Evolutionary conservation across 2,888 invertebrate genomes (phyloP).

Genomic region (Tromatobia lineatoria): DNA sequence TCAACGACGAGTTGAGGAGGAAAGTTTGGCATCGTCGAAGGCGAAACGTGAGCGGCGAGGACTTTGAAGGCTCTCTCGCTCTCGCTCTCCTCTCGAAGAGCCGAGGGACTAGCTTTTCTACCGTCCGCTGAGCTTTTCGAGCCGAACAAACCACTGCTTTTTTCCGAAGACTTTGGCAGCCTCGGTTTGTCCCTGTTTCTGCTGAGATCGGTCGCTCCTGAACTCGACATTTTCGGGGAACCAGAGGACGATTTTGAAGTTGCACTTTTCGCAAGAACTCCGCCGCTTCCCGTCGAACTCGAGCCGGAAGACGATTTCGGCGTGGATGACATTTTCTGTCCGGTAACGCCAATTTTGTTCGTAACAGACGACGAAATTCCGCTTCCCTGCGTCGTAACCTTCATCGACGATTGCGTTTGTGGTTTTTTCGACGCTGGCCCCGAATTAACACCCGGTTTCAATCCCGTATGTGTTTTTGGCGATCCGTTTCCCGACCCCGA

Average conservation of each 20-base stretch:
- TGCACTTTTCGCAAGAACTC: slow-evolving; percentile 72
- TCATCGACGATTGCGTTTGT: slow-evolving; percentile 86
- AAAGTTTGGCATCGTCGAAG: slow-evolving; percentile 84
- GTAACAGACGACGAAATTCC: slow-evolving; percentile 75
- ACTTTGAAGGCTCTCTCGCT: slow-evolving; percentile 88
- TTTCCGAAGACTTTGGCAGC: slow-evolving; percentile 88
- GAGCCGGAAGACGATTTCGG: slow-evolving; percentile 80
- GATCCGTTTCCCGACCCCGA: slow-evolving; percentile 87
- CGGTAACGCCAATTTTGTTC: slow-evolving; percentile 82
- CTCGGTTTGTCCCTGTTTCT: slow-evolving; percentile 89
- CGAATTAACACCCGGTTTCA: slow-evolving; percentile 94
- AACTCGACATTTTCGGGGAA: slow-evolving; percentile 88
- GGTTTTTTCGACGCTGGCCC: slow-evolving; percentile 95
- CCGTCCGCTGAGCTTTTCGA: slow-evolving; percentile 86
- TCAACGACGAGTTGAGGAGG: slow-evolving; percentile 89
- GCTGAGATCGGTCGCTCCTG: slow-evolving; percentile 87
- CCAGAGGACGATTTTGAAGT: slow-evolving; percentile 84
- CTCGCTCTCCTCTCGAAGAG: slow-evolving; percentile 89
- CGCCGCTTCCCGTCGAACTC: slow-evolving; percentile 75
- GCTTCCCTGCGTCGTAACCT: slow-evolving; percentile 77
- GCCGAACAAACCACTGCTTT: slow-evolving; percentile 87
- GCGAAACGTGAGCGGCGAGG: slow-evolving; percentile 87
- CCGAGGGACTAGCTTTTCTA: slow-evolving; percentile 90
- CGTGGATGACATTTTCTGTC: slow-evolving; percentile 78
- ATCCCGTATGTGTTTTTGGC: slow-evolving; percentile 92